These are phyloP conservation scores for Pterois miles DNA, from an alignment of 2,797 vertebrate species.

Conservation along the genomic window DNA sequence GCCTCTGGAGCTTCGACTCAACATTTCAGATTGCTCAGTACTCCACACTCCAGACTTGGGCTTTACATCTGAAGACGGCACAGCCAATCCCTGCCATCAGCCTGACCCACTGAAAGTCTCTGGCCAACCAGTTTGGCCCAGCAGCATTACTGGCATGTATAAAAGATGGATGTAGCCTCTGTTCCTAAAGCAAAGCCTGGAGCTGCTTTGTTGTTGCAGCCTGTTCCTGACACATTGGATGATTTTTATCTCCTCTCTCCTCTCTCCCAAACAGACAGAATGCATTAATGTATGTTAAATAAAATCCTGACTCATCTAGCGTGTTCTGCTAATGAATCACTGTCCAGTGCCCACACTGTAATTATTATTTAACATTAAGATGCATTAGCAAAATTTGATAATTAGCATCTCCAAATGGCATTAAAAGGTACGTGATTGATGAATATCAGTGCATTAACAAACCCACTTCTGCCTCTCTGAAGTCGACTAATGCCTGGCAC, in stretches of 20 bases:
- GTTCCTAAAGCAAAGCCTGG: constrained; percentile 48
- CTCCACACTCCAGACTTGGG: neutral
- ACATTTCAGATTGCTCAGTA: neutral
- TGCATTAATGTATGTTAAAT: constrained; percentile 30
- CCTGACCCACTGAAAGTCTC: constrained; percentile 27
- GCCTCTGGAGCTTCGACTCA: neutral
- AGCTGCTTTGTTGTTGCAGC: constrained; percentile 35
- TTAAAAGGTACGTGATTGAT: neutral
- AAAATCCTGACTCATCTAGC: constrained; percentile 44
- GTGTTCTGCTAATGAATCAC: constrained; percentile 43
- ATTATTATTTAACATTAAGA: constrained; percentile 48
- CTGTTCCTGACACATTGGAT: constrained; percentile 37
- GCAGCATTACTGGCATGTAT: constrained; percentile 38
- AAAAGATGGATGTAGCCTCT: constrained; percentile 54
- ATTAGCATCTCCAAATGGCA: constrained; percentile 24
- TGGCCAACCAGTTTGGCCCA: constrained; percentile 31
- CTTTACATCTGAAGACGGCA: neutral
- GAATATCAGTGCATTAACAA: neutral
- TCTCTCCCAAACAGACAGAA: constrained; percentile 21
- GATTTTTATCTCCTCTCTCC: constrained; percentile 5
- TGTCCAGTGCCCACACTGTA: constrained; percentile 34
- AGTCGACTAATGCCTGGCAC: neutral
- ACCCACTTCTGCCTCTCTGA: neutral
- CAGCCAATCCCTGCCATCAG: neutral
- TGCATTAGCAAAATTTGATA: constrained; percentile 46